Base-by-base conservation (phyloP, 2,797 vertebrate genomes). In the Pithecia hirsuta region DNA sequence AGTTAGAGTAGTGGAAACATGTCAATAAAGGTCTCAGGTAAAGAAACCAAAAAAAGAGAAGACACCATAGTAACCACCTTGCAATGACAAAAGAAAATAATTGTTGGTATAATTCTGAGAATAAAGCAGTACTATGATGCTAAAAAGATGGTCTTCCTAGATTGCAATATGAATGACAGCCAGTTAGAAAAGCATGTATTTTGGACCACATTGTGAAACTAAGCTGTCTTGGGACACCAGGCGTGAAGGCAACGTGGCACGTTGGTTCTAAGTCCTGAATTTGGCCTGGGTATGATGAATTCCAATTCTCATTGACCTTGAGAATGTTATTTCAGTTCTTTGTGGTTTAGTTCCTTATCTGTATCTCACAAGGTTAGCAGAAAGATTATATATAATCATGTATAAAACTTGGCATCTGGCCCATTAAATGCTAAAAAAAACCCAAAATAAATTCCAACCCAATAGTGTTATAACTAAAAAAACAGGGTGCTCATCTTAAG, bases 201-300 rank as follows among this genome's bases (percentile, higher is more conserved):
- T 50, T 36, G 44, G 48, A 7, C 55, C 36, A 46, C 2, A 1
- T 10, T 50, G 4, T 30, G 28, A 76, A 64, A 52, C 13, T 28
- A 24, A 57, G n/a, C 26, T 44, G 2, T 36, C 41, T 1, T 9
- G 17, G 4, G 41, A 72, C 55, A 64, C 3, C 20, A 76, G 17
- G 12, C 4, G 1, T 24, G 5, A 46, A 36, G n/a, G 28, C 2
- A 2, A 22, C 0, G 4, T 30, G 30, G 12, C 4, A 8, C 7
- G 1, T 5, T 61, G 55, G 33, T 24, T 33, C 3, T 4, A 22
- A 44, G 57, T 36, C 83, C 26, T 22, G 57, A 7, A 22, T 78
- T 86, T 19, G n/a, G 36, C 20, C 44, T 57, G 44, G 22, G 24
- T 76, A 12, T 88, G 48, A 92, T 88, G 48, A 92, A 61, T 64